phyloP scores from a whole-genome alignment of 2,888 invertebrate genomes.

The Chrysolina oricalcia region DNA sequence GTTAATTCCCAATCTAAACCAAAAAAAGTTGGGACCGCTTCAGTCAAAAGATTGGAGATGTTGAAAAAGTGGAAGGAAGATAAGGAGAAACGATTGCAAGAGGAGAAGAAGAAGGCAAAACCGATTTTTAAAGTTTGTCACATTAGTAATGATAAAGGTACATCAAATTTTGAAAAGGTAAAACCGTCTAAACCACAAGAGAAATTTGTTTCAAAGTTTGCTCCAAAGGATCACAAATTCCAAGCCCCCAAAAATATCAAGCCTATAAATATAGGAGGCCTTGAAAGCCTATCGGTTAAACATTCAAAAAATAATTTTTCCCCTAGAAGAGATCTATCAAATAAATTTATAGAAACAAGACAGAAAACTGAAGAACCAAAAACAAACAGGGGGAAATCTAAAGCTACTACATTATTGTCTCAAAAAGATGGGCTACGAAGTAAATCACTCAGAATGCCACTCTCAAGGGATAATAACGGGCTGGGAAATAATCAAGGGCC shows the following conservation, averaged over 20 bases:
- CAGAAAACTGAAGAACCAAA: not conserved
- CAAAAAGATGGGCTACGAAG: not conserved
- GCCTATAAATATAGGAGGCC: constrained; percentile 56
- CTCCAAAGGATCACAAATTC: constrained; percentile 74
- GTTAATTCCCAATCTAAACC: not conserved
- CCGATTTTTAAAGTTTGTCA: constrained; percentile 65
- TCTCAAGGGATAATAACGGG: not conserved
- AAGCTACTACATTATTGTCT: not conserved
- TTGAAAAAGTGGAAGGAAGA: constrained; percentile 64
- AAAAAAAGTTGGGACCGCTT: constrained; percentile 8
- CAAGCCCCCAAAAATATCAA: constrained; percentile 71
- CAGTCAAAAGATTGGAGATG: constrained; percentile 57
- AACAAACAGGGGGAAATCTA: not conserved
- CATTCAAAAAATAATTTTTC: not conserved
- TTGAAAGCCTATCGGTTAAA: not conserved
- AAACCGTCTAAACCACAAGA: constrained; percentile 50
- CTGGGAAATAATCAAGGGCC: not conserved
- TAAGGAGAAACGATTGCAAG: constrained; percentile 57
- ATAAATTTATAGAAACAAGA: not conserved
- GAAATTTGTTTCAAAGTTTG: constrained; percentile 67
- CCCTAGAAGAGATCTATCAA: not conserved
- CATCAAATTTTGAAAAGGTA: constrained; percentile 58
- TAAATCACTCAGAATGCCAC: not conserved
- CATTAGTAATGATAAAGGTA: constrained; percentile 47
- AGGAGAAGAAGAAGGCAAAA: constrained; percentile 58